Evolutionary conservation across 1,140 invertebrate genomes (phyloP).

Genomic region (Micrasema longulum): DNA sequence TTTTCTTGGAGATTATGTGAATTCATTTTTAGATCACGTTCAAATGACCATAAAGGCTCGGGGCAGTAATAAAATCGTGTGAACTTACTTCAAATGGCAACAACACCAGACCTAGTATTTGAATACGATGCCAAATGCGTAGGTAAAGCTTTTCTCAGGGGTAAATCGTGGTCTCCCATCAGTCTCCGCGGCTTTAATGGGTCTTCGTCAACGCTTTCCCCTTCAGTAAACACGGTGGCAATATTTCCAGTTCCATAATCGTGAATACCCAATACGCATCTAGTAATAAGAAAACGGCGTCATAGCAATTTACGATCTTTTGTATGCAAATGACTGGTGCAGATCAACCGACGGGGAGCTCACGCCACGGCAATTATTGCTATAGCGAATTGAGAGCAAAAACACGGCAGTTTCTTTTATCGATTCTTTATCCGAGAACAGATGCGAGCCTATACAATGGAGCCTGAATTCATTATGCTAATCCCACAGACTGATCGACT

Average conservation of each 20-base stretch:
- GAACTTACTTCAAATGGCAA: too few relatives aligned
- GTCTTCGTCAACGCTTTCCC: conserved; percentile 20
- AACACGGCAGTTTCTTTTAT: conserved; percentile 11
- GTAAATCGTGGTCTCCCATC: too few relatives aligned
- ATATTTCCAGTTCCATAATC: neutral
- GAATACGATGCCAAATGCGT: too few relatives aligned
- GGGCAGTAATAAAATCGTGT: too few relatives aligned
- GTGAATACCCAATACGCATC: conserved; percentile 3
- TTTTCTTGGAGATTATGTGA: too few relatives aligned
- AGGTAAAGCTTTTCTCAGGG: too few relatives aligned
- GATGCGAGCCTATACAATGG: conserved; percentile 25
- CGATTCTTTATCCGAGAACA: conserved; percentile 5
- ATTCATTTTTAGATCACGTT: too few relatives aligned
- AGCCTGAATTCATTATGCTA: conserved; percentile 24
- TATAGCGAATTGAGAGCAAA: conserved; percentile 29
- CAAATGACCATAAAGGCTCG: too few relatives aligned
- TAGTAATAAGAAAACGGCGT: conserved; percentile 29
- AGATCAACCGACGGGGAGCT: conserved; percentile 10
- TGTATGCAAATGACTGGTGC: conserved; percentile 30
- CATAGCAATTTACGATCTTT: conserved; percentile 34
- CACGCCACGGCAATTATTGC: conserved; percentile 23
- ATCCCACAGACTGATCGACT: conserved; percentile 22
- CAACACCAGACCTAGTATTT: too few relatives aligned
- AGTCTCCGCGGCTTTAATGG: too few relatives aligned
- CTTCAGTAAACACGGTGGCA: conserved; percentile 8